Percentiles rank a stretch among this genome's conserved stretches.
These are phyloP conservation scores for Clitarchus hookeri DNA, from an alignment of 2,888 invertebrate species.

Conservation along the genomic window DNA sequence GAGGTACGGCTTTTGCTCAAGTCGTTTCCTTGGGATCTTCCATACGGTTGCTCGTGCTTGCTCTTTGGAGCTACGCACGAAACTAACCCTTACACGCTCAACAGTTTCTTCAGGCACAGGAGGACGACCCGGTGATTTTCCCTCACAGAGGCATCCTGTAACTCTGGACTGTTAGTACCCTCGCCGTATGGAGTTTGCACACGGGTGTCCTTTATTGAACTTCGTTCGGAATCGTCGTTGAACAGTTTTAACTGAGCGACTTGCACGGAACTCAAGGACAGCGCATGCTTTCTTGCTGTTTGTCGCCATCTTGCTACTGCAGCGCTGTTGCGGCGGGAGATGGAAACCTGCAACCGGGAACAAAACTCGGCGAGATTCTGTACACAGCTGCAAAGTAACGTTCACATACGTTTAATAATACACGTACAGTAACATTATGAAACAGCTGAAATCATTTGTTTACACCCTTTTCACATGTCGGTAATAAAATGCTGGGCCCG, in stretches of 20 bases:
- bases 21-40: conserved; percentile 16
- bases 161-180: conserved; percentile 21
- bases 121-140: conserved; percentile 21
- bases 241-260: conserved; percentile 12
- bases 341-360: too few relatives aligned
- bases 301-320: too few relatives aligned
- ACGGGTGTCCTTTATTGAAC: conserved; percentile 26
- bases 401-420: too few relatives aligned
- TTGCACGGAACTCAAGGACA: too few relatives aligned
- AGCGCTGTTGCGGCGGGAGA: too few relatives aligned
- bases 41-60: not conserved
- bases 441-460: too few relatives aligned
- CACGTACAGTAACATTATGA: too few relatives aligned
- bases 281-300: too few relatives aligned
- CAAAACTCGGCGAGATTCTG: too few relatives aligned
- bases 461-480: too few relatives aligned
- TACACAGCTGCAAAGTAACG: too few relatives aligned
- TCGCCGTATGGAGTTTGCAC: not conserved
- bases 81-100: conserved; percentile 5
- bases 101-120: conserved; percentile 22
- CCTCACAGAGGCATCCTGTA: conserved; percentile 30
- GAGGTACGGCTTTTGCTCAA: not conserved
- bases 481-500: too few relatives aligned
- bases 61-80: not conserved
- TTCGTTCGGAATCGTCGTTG: conserved; percentile 30